Conservation (phyloP, 2,797 vertebrate genomes). For the Acanthopagrus latus region DNA sequence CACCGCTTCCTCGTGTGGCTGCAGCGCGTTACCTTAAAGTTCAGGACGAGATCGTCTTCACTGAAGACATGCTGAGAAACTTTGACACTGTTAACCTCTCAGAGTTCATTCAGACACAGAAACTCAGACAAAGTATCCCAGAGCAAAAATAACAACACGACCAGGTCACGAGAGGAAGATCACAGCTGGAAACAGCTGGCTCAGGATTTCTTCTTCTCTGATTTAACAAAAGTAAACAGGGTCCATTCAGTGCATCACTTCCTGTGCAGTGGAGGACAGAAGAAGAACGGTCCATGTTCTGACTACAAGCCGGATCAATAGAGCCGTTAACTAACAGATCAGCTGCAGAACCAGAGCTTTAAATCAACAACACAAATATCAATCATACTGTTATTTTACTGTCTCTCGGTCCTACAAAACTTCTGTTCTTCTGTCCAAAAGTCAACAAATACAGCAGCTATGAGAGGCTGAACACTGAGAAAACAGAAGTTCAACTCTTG, state of each 20-base stretch:
- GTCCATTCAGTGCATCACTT: background rate
- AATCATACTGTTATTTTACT: no score
- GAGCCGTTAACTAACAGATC: no score
- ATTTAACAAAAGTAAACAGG: background rate
- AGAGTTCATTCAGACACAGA: no score
- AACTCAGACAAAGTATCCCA: no score
- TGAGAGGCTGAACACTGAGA: no score
- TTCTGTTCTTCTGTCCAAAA: no score
- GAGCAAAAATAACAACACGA: background rate
- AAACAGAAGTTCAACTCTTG: no score
- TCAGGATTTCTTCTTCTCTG: background rate
- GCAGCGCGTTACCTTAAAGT: conserved; percentile 1
- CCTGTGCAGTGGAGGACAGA: background rate
- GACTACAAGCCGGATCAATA: no score
- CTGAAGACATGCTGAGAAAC: background rate
- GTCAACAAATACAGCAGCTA: no score
- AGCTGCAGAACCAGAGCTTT: background rate
- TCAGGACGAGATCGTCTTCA: background rate
- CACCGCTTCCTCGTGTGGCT: background rate
- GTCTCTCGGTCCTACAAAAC: no score
- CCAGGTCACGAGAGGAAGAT: background rate
- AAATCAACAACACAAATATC: background rate
- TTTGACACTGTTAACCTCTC: no score
- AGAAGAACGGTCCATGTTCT: no score
- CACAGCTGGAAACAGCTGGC: conserved; percentile 2